Evolutionary conservation across 2,797 vertebrate species (phyloP), one percentile per base, ranked within the genome.

Genomic region (Okamejei kenojei): DNA sequence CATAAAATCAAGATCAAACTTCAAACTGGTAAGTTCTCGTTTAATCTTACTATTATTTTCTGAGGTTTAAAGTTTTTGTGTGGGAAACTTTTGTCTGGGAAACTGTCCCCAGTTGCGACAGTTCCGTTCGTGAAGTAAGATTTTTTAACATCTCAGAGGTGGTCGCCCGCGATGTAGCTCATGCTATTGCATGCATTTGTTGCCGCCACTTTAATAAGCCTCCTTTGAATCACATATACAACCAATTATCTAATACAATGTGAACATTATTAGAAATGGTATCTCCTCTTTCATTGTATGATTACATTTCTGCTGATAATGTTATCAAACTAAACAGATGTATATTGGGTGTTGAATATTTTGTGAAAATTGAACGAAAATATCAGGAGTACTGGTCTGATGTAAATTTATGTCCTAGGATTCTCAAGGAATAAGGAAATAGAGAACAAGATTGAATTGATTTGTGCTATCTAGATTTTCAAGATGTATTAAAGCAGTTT

Each of bases 61-160:
- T 35, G 61, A 68, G 82, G n/a, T 88, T 32, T 68, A 88, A 88
- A 88, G 84, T 65, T 65, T n/a, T 88, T 68, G 8, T 65, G 84
- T 68, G 23, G 7, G 71, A 65, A 68, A 88, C 0, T n/a, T n/a
- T 88, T 68, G 8, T 65, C 63, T 68, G 23, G 7, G 71, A 65
- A 68, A 88, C 0, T n/a, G n/a, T n/a, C n/a, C n/a, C n/a, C n/a
- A n/a, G n/a, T n/a, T n/a, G n/a, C n/a, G n/a, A n/a, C n/a, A 68
- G 84, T 88, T 88, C 84, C n/a, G 4, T 88, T 68, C 9, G 6
- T 88, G 17, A n/a, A 35, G 17, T 7, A 68, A 35, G 35, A 88
- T 68, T n/a, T n/a, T 68, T 88, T 32, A 88, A 88, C 63, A 21
- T 35, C 63, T 35, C 7, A 19, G 32, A 65, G 61, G 8, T 68